Conservation (phyloP, 2,888 invertebrate species). For the Escarpia spicata region DNA sequence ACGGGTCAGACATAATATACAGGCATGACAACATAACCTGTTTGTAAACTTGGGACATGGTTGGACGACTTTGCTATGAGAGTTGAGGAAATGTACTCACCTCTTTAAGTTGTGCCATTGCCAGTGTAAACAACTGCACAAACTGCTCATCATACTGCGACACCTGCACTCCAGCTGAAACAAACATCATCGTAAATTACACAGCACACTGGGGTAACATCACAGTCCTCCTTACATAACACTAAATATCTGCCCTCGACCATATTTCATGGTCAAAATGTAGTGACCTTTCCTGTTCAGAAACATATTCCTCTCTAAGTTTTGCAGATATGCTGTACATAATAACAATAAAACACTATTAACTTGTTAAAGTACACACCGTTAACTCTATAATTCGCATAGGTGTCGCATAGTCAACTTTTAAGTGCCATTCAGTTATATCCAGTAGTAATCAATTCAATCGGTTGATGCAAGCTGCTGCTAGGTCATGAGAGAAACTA, state of each 20-base stretch:
- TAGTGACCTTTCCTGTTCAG: too few relatives aligned
- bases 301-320: too few relatives aligned
- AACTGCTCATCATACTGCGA: slow-evolving; percentile 91
- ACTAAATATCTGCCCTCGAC: too few relatives aligned
- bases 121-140: slow-evolving; percentile 86
- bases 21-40: not conserved
- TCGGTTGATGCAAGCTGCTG: not conserved
- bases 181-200: not conserved
- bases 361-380: not conserved
- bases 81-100: slow-evolving; percentile 53
- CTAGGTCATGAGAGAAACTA: not conserved
- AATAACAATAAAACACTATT: not conserved
- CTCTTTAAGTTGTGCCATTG: slow-evolving; percentile 89
- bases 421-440: not conserved
- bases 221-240: too few relatives aligned
- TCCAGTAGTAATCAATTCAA: not conserved
- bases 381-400: not conserved
- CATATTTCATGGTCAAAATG: too few relatives aligned
- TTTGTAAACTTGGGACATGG: not conserved
- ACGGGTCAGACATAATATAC: not conserved
- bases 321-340: too few relatives aligned
- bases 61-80: not conserved
- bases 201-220: not conserved
- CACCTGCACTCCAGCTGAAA: slow-evolving; percentile 79
- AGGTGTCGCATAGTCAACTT: not conserved